Conservation (phyloP, 2,888 invertebrate species). For the Eurytoma adleriae region DNA sequence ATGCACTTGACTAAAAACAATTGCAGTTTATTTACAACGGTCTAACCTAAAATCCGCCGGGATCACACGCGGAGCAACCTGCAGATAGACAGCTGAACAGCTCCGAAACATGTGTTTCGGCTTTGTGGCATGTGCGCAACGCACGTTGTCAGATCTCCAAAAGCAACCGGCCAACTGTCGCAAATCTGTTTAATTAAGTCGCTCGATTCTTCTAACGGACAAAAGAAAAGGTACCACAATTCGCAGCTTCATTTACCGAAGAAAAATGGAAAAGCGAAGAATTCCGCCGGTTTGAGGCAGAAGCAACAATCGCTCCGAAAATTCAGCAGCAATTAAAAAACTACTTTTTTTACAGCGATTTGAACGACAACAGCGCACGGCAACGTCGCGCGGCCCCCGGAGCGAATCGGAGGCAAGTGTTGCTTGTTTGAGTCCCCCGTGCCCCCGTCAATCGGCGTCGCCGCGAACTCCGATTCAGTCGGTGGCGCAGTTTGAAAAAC, state of each 20-base stretch:
- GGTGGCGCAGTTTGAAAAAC: slow-evolving; percentile 35
- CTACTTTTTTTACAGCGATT: too few species aligned
- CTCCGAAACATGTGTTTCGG: background rate
- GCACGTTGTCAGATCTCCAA: slow-evolving; percentile 3
- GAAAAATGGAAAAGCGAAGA: too few species aligned
- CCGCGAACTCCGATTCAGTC: background rate
- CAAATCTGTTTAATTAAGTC: too few species aligned
- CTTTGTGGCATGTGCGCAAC: background rate
- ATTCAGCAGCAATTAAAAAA: too few species aligned
- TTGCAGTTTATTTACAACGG: slow-evolving; percentile 2
- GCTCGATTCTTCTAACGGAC: too few species aligned
- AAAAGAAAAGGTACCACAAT: too few species aligned
- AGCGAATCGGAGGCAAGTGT: slow-evolving; percentile 8
- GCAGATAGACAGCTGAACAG: background rate
- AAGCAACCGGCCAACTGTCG: too few species aligned
- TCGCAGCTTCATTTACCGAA: too few species aligned
- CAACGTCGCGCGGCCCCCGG: background rate
- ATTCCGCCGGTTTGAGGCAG: too few species aligned
- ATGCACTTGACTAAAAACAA: background rate
- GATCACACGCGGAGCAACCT: background rate
- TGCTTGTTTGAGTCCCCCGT: slow-evolving; percentile 11
- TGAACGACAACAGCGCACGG: background rate
- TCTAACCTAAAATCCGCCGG: background rate
- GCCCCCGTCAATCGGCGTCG: slow-evolving; percentile 12
- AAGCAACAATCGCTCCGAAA: too few species aligned